A percentile compares a stretch with the other conserved stretches of the same genome.
Conservation (phyloP, 2,113 vertebrate species). For the Siniperca knerii region DNA sequence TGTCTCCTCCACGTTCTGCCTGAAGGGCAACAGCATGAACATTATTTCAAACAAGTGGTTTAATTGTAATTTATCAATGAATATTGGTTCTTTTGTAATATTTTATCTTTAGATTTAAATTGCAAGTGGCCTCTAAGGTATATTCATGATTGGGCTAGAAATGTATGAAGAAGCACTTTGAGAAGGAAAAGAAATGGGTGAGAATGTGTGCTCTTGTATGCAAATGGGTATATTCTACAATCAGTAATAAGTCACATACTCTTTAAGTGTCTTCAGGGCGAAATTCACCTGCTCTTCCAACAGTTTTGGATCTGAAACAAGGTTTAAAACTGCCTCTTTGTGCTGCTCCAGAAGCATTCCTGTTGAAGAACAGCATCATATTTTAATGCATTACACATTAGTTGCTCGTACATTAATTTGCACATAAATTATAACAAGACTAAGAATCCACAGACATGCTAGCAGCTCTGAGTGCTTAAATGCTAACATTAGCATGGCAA, state of each 20-base stretch:
- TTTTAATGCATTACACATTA: neutral
- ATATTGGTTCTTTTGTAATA: too few relatives aligned
- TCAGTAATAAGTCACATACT: conserved; percentile 67
- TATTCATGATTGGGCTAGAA: neutral
- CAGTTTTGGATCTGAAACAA: conserved; percentile 78
- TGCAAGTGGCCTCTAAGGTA: neutral
- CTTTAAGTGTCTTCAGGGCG: conserved; percentile 80
- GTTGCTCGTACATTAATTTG: neutral
- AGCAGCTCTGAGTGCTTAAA: neutral
- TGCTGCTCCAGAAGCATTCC: conserved; percentile 87
- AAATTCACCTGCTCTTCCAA: conserved; percentile 81
- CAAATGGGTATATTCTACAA: neutral
- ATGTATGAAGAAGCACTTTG: neutral
- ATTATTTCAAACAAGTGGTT: neutral
- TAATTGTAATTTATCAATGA: neutral
- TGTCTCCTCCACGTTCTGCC: conserved; percentile 64
- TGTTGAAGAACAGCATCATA: conserved; percentile 38
- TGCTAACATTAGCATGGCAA: neutral
- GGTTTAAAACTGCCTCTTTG: conserved; percentile 78
- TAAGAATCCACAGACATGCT: neutral
- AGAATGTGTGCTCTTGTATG: neutral
- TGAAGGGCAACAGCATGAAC: conserved; percentile 30
- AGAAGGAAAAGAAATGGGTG: neutral
- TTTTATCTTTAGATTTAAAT: neutral
- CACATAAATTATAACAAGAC: neutral